Evolutionary conservation across 1,140 invertebrate species (phyloP).

Genomic region (Lanistes nyassanus): DNA sequence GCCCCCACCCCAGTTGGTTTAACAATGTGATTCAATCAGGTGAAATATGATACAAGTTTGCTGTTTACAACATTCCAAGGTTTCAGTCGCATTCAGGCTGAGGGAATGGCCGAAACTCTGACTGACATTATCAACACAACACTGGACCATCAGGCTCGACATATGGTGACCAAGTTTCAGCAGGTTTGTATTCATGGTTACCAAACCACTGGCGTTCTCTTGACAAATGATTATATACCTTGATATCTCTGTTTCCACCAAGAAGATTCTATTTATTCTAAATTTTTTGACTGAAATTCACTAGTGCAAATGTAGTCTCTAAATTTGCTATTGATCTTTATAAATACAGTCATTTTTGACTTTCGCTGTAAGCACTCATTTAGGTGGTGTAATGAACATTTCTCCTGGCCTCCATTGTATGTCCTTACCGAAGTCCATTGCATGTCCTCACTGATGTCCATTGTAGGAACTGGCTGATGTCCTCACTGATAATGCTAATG

Average conservation of each 20-base stretch:
- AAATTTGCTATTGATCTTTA: neutral
- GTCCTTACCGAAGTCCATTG: too few species aligned
- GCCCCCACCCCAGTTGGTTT: too few species aligned
- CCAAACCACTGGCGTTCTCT: conserved; percentile 12
- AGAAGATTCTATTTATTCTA: neutral
- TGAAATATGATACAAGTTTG: too few species aligned
- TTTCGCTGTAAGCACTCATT: neutral
- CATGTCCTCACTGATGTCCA: too few species aligned
- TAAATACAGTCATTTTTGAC: neutral
- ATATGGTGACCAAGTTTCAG: conserved; percentile 59
- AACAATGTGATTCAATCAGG: too few species aligned
- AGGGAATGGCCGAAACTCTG: conserved; percentile 52
- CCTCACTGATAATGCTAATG: neutral
- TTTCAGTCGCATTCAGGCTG: conserved; percentile 53
- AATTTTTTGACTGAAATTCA: neutral
- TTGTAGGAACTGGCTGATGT: too few species aligned
- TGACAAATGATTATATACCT: neutral
- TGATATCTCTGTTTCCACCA: neutral
- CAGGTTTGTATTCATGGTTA: conserved; percentile 43
- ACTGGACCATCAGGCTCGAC: conserved; percentile 54
- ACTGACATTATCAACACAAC: conserved; percentile 52
- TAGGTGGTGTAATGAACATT: neutral
- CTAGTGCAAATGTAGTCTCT: neutral
- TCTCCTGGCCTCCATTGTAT: too few species aligned
- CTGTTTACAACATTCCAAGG: conserved; percentile 36